Base-by-base conservation (phyloP, 2,797 vertebrate genomes). In the Pogonophryne albipinna region DNA sequence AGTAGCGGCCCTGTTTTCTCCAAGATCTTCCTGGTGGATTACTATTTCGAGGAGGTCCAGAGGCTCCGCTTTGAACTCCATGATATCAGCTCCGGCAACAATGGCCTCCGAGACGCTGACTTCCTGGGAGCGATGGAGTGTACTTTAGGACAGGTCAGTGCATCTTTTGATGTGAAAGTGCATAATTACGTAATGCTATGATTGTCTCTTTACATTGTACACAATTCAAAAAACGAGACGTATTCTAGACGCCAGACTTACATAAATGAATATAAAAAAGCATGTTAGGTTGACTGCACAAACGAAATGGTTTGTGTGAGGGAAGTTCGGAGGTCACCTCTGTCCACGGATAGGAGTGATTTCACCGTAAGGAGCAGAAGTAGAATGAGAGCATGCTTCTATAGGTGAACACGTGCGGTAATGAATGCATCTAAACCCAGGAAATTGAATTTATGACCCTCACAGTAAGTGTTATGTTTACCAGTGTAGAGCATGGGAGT, bases 41-140 rank as follows among this genome's bases (percentile, higher is more conserved):
- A 97, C 87, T 99, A 99, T 82, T 99, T 99, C 61, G 98, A 99
- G 86, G 98, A 99, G 86, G 97, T 99, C 20, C 98, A 99, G 86
- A 94, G 98, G 59, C 90, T 99, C 50, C 93, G 98, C 6, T 99
- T 98, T 79, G 98, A 99, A 75, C 97, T 99, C 64, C 97, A 98
- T 3, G 98, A 99, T 85, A 99, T 99, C 70, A 99, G 97, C 94
- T 98, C 97, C 83, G 97, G 95, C 74, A 97, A 99, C 92, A 99
- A 99, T 1, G 98, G 98, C 61, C 95, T 99, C 60, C 97, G 98
- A 77, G 98, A 99, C 70, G 97, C 97, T 0, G 98, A 99, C 91
- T 99, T 99, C 82, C 95, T 99, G 3, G 98, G 98, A 34, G 92
- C 96, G 76, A 97, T 99, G 97, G 98, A 99, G 82, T 99, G 98